These are phyloP conservation scores for Columba guinea DNA, from an alignment of 2,797 vertebrate species.

Conservation along the genomic window DNA sequence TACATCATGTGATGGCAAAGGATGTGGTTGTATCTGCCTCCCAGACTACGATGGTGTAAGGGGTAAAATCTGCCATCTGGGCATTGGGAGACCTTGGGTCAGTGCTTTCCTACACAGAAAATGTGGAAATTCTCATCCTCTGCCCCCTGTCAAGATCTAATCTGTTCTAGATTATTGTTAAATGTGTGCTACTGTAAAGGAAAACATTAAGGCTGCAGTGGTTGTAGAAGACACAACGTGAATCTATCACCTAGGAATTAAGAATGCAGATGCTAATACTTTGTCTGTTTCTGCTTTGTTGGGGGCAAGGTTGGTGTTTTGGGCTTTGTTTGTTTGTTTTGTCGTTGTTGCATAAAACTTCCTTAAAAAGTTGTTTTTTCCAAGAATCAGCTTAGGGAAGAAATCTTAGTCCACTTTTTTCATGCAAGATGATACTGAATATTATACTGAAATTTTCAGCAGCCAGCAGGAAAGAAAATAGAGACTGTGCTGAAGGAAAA, in stretches of 20 bases:
- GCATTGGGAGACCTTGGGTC: not conserved
- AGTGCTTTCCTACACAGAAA: not conserved
- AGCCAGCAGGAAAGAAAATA: not conserved
- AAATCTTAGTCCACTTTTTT: not conserved
- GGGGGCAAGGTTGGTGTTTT: fast-evolving
- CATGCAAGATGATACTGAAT: not conserved
- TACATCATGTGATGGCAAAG: not conserved
- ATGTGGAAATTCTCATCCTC: not conserved
- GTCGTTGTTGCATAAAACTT: too few species aligned
- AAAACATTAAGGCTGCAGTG: not conserved
- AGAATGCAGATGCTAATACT: too few species aligned
- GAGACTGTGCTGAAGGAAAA: not conserved
- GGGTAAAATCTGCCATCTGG: not conserved
- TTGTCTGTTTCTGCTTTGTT: not conserved
- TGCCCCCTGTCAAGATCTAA: not conserved
- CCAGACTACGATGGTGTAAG: fast-evolving
- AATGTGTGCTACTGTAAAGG: not conserved
- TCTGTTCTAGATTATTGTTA: not conserved
- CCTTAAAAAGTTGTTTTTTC: not conserved
- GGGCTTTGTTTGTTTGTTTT: too few species aligned
- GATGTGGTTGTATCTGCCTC: not conserved
- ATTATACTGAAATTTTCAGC: not conserved
- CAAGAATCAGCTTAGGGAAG: not conserved
- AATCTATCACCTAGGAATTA: not conserved
- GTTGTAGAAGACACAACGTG: not conserved